phyloP scores from a whole-genome alignment of 2,888 invertebrate species.

The Phrixothrix hirtus region DNA sequence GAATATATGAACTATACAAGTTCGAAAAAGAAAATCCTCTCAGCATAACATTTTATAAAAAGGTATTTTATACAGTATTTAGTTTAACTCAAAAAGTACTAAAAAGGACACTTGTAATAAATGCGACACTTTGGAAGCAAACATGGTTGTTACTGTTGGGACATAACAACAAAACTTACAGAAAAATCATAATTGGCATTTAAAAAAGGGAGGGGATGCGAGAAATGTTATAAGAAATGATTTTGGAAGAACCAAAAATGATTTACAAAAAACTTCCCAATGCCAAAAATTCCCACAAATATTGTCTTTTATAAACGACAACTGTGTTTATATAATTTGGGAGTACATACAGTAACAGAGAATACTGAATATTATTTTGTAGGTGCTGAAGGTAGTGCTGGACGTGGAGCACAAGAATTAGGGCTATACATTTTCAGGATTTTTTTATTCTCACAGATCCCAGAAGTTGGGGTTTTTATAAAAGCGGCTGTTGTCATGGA shows the following conservation, averaged over 20 bases:
- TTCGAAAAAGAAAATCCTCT: slow-evolving; percentile 11
- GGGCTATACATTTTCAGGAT: slow-evolving; percentile 34
- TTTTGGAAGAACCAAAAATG: not conserved
- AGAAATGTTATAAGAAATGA: not conserved
- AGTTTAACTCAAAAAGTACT: slow-evolving; percentile 4
- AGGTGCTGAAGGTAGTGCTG: slow-evolving; percentile 39
- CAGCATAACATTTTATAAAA: slow-evolving; percentile 13
- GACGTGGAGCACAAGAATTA: slow-evolving; percentile 38
- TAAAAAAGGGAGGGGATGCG: not conserved
- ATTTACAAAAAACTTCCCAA: not conserved
- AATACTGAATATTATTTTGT: slow-evolving; percentile 35
- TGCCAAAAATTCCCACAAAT: slow-evolving; percentile 28
- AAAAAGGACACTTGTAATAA: slow-evolving; percentile 19
- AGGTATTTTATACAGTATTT: slow-evolving; percentile 5
- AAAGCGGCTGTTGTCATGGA: too few relatives aligned
- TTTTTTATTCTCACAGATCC: too few relatives aligned
- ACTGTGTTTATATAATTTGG: slow-evolving; percentile 37
- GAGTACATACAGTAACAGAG: slow-evolving; percentile 31
- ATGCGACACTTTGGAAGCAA: slow-evolving; percentile 4
- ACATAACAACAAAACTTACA: not conserved
- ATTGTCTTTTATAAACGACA: slow-evolving; percentile 28
- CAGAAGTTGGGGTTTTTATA: too few relatives aligned
- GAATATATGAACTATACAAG: slow-evolving; percentile 31
- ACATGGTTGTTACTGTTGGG: not conserved
- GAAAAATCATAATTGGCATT: not conserved